Conservation (phyloP, 2,113 vertebrate species). For the Aythya baeri region DNA sequence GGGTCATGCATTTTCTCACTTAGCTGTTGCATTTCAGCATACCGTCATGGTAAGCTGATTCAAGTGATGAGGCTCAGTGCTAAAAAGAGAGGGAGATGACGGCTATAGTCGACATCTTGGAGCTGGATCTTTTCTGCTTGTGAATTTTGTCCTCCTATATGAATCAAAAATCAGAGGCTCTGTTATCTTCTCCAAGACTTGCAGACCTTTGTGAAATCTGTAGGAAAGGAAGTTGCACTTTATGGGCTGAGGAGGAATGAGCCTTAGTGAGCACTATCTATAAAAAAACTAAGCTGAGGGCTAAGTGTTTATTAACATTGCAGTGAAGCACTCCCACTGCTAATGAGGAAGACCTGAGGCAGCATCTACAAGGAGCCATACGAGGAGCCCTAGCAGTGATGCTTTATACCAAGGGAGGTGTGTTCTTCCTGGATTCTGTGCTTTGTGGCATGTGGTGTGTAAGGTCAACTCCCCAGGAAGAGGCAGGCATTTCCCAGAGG, state of each 20-base stretch:
- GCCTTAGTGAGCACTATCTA: neutral
- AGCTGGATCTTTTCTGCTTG: neutral
- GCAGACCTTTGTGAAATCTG: neutral
- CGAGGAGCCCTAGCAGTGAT: neutral
- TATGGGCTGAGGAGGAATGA: neutral
- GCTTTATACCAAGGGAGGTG: neutral
- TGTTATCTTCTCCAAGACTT: neutral
- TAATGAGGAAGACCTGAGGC: neutral
- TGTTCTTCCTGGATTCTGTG: neutral
- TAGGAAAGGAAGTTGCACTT: neutral
- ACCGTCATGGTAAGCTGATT: neutral
- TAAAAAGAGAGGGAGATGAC: neutral
- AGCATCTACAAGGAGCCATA: neutral
- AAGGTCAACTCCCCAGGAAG: neutral
- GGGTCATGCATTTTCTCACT: neutral
- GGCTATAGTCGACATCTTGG: neutral
- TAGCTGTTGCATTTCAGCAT: neutral
- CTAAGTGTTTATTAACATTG: neutral
- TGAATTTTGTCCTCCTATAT: fast-evolving
- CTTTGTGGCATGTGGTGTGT: neutral
- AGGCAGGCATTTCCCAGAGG: neutral
- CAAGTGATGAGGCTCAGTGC: neutral
- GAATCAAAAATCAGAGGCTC: neutral
- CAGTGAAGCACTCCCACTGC: neutral
- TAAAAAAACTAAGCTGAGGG: fast-evolving